Evolutionary conservation across 2,797 vertebrate genomes (phyloP).

Genomic region (Poeciliopsis gracilis): DNA sequence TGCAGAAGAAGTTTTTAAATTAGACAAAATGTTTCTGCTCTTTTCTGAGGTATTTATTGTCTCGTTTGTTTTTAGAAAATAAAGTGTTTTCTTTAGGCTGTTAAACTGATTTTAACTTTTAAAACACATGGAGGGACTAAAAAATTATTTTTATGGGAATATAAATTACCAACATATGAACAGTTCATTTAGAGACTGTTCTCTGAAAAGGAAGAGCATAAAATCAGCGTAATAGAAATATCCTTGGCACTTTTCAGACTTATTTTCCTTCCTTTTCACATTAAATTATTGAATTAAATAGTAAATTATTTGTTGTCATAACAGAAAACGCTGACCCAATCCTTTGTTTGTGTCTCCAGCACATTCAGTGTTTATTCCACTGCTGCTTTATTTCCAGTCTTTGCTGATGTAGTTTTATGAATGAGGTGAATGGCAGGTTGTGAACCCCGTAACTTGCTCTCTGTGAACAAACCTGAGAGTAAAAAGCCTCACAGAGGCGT

Average conservation of each 20-base stretch:
- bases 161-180: background rate
- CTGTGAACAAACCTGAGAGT: conserved; percentile 18
- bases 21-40: background rate
- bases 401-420: background rate
- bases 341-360: background rate
- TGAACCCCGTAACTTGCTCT: background rate
- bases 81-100: background rate
- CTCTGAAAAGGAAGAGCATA: too few relatives aligned
- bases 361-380: background rate
- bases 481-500: conserved; percentile 16
- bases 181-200: too few relatives aligned
- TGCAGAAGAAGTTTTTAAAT: background rate
- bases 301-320: background rate
- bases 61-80: background rate
- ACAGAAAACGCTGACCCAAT: background rate
- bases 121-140: too few relatives aligned
- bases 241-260: background rate
- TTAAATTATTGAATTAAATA: background rate
- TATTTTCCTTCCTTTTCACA: background rate
- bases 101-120: background rate
- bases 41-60: background rate
- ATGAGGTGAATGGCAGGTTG: background rate
- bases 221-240: too few relatives aligned
- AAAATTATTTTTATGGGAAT: background rate
- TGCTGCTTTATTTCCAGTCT: background rate